Evolutionary conservation across 1,140 invertebrate genomes (phyloP), one percentile per base, ranked within the genome.

Genomic region (Dysdera silvatica): DNA sequence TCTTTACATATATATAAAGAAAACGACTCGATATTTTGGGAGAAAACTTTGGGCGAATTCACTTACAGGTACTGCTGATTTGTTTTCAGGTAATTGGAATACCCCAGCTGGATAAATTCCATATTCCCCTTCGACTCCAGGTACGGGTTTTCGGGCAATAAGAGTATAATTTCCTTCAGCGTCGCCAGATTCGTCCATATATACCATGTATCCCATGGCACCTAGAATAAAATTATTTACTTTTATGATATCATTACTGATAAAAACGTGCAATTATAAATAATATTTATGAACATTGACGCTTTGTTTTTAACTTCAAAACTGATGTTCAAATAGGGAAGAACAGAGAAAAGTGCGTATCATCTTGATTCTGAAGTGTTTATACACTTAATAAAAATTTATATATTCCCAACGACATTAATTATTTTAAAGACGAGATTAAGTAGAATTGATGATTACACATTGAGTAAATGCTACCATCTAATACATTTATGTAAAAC

Each of bases 81-180:
- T 61, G 31, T 75, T 73, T 45, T 75, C 73, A 43, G 68, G 53
- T 32, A 71, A 32, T 20, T 56, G 53, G 69, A 89, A 88, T 24
- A 82, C 78, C 2, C 84, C 87, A 16, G 85, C 82, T 0, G 87
- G 86, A 73, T 87, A 87, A 18, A 94, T 80, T 2, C 89, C 89
- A 31, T 59, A 83, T n/a, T 81, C 78, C 6, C 74, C 76, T 18
- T 48, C 49, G 3, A 74, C 65, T 53, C 75, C 69, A 41, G 52
- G 71, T 18, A 75, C 74, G 41, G 72, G 73, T 72, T 80, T 83
- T 68, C 82, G 73, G 2, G 87, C 84, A 66, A 98, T 82, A 54
- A 97, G 77, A 0, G 92, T 95, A 77, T 96, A 98, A 81, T 97
- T 97, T 16, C 94, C 95, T 71, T 92, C 88, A 0, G 95, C 91